Base-by-base conservation (phyloP, 2,888 invertebrate species). In the Napeogenes inachia region DNA sequence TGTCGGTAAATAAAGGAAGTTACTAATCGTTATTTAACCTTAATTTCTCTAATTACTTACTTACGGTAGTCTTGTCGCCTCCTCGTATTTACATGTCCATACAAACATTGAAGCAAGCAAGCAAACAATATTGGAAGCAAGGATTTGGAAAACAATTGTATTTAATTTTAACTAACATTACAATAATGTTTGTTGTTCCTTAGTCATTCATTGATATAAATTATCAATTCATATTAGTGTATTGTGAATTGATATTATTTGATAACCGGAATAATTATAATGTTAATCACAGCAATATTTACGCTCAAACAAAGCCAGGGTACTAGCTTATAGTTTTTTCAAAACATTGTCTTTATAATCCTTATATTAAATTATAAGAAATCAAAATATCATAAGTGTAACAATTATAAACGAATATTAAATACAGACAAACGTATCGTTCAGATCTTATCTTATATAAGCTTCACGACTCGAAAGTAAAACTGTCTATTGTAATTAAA, bases 21-120 rank as follows among this genome's bases (percentile, higher is more conserved):
- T 70, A 74, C 75, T 84, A 85, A 85, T 86, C 78, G 80, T 85
- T 85, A 80, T 78, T 88, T 87, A 89, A 81, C 88, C 87, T 78
- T 87, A 89, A 89, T 89, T 88, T 80, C 85, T 80, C 81, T 89
- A 88, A 89, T 88, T 86, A 87, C 81, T 63, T 63, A 57, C 64
- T 42, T 42, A 42, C 42, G 10, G 42, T 42, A 42, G 66, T 63
- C 45, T 38, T 12, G 50, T 55, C 35, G 38, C 57, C 55, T 45
- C 30, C 8, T 42, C 42, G 8, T 42, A 10, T 42, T 42, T 45
- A 45, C 38, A 46, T 54, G 59, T 35, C 35, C 55, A 63, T 61
- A 60, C 46, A 13, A 53, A 56, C 33, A 69, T 68, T 65, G 64
- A 65, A 68, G 68, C 45, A 45, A 46, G 45, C n/a, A n/a, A n/a